Base-by-base conservation (phyloP, 2,113 vertebrate species). In the Oplegnathus fasciatus region DNA sequence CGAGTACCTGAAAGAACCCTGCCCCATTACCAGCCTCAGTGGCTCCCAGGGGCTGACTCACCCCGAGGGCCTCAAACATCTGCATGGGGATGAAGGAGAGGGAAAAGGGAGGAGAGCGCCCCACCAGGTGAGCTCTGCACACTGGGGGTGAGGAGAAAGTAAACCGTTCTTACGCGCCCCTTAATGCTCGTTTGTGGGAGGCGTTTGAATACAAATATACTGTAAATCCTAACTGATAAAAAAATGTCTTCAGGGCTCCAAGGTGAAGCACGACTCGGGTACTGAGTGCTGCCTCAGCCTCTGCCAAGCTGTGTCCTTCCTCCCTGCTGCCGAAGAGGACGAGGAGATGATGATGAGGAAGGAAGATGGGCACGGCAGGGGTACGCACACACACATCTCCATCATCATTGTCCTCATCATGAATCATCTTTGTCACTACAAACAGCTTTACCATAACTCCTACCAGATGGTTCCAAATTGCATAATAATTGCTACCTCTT, bases 211-310 rank as follows among this genome's bases (percentile, higher is more conserved):
- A 17, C 58, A 30, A 83, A 58, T 30, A 8, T 6, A 42, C 9
- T 2, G 17, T 26, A 15, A 28, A 57, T 60, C 26, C 28, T 37
- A 28, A 79, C 44, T 30, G 11, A 77, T 67, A 6, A 37, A 40
- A 13, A n/a, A 7, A 22, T 40, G 17, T 80, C 1, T 76, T 26
- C 61, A 87, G 89, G 74, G 68, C 73, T 73, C 82, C 60, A 86
- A 91, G 77, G 65, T 84, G 75, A 95, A 87, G 67, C 89, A 92
- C 0, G 93, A 88, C 72, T 62, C 86, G 1, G 91, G 92, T 20
- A 90, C 93, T 0, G 95, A 96, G 84, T 95, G 95, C 89, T 96
- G 94, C 88, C 93, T 96, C 71, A 95, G 94, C 62, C 91, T 96
- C 79, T 95, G 94, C 86, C 96, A 96, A 75, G 93, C 95, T 1